Evolutionary conservation across 2,797 vertebrate genomes (phyloP).

Genomic region (Oryzias dopingdopingensis): DNA sequence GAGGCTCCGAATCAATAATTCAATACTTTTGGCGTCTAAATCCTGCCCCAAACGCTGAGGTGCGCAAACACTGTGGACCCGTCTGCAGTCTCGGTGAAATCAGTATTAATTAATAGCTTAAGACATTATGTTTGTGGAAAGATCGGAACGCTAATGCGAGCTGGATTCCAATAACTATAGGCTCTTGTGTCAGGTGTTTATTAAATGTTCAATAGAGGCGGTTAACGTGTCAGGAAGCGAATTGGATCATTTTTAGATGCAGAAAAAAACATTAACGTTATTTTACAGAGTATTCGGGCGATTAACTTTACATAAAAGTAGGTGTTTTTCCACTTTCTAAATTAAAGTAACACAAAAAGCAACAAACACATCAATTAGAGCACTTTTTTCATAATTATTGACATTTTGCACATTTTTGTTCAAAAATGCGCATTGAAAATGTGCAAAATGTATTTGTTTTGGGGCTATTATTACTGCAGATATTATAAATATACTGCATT

Average conservation of each 20-base stretch:
- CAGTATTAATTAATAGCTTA: conserved; percentile 80
- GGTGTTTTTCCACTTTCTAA: conserved; percentile 18
- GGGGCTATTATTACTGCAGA: neutral
- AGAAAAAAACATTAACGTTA: conserved; percentile 42
- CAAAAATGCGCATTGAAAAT: neutral
- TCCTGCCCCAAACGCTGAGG: conserved; percentile 66
- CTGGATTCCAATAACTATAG: conserved; percentile 59
- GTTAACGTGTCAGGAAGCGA: conserved; percentile 72
- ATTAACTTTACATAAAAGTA: conserved; percentile 12
- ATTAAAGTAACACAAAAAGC: conserved; percentile 9
- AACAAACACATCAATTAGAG: conserved; percentile 15
- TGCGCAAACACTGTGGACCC: conserved; percentile 69
- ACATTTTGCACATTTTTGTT: neutral
- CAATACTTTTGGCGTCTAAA: conserved; percentile 82
- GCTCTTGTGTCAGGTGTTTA: conserved; percentile 71
- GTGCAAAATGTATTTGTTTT: conserved; percentile 18
- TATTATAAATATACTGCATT: conserved; percentile 19
- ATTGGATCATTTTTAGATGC: conserved; percentile 58
- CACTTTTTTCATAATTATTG: conserved; percentile 10
- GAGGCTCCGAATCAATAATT: conserved; percentile 79
- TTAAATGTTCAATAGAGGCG: conserved; percentile 73
- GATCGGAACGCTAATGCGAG: conserved; percentile 68
- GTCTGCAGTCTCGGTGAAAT: conserved; percentile 63
- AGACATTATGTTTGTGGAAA: conserved; percentile 74
- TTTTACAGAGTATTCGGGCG: neutral